Evolutionary conservation across 1,140 invertebrate genomes (phyloP), one percentile per base, ranked within the genome.

Genomic region (Macrocentrus cingulum): DNA sequence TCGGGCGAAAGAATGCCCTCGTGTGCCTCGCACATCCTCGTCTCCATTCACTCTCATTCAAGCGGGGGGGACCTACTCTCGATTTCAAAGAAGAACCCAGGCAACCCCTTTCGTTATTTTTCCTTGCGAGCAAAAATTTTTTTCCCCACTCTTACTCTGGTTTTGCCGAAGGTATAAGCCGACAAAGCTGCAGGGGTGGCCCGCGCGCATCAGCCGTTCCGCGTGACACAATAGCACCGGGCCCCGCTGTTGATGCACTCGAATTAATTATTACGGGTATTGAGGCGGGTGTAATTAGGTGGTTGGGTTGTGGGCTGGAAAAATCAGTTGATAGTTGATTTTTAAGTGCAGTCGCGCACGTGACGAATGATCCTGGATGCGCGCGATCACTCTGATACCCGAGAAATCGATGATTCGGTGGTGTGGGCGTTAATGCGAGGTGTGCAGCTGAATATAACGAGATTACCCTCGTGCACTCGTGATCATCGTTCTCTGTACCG

Each of bases 201-300:
- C n/a, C n/a, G n/a, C n/a, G n/a, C n/a, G n/a, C n/a, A n/a, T n/a
- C n/a, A n/a, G n/a, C n/a, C n/a, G n/a, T n/a, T n/a, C n/a, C n/a
- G n/a, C n/a, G n/a, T n/a, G n/a, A n/a, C n/a, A n/a, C n/a, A n/a
- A n/a, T n/a, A n/a, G n/a, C n/a, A n/a, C n/a, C n/a, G n/a, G n/a
- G n/a, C n/a, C n/a, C n/a, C n/a, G n/a, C n/a, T n/a, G n/a, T n/a
- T n/a, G n/a, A n/a, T n/a, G n/a, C n/a, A n/a, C n/a, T 70, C 71
- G 68, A 68, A 74, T 76, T 76, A 76, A 76, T 74, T 76, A 74
- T 69, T n/a, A n/a, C n/a, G n/a, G 61, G 67, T 61, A 64, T 71
- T 22, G 44, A 18, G 49, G 41, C 45, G 19, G 1, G 36, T 11
- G 44, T 49, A 56, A 56, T 56, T 56, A 56, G 54, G 39, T 39